These are phyloP conservation scores for Ophion ellenae DNA, from an alignment of 2,888 invertebrate genomes.

Conservation along the genomic window DNA sequence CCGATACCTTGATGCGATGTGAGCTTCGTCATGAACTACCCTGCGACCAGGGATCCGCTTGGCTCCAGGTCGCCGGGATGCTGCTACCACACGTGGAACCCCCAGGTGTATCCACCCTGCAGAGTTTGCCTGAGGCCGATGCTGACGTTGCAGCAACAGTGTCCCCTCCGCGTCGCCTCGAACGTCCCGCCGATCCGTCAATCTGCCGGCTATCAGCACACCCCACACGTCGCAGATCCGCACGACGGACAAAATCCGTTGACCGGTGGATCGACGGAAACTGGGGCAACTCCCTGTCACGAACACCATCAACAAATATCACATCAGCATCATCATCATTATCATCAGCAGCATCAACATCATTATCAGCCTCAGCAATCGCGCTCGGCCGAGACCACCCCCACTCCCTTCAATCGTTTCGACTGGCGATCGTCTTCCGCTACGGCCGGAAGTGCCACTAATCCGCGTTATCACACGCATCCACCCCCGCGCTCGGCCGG, in stretches of 20 bases:
- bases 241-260: conserved; percentile 37
- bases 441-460: conserved; percentile 49
- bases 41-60: conserved; percentile 82
- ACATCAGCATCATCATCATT: conserved; percentile 19
- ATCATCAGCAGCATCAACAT: conserved; percentile 21
- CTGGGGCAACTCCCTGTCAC: conserved; percentile 61
- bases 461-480: conserved; percentile 71
- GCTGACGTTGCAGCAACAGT: conserved; percentile 75
- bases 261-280: conserved; percentile 19
- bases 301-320: conserved; percentile 32
- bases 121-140: conserved; percentile 79
- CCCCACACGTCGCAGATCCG: conserved; percentile 18
- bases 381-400: conserved; percentile 69
- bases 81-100: conserved; percentile 81
- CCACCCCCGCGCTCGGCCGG: conserved; percentile 67
- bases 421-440: conserved; percentile 68
- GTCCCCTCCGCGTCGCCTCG: conserved; percentile 57
- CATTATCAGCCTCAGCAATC: conserved; percentile 64
- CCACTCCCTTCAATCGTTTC: conserved; percentile 69
- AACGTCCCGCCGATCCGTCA: conserved; percentile 69
- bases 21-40: conserved; percentile 82
- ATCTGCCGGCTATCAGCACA: conserved; percentile 41
- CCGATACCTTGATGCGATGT: conserved; percentile 77
- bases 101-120: conserved; percentile 79
- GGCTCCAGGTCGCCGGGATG: conserved; percentile 83